Evolutionary conservation across 2,113 vertebrate genomes (phyloP), one percentile per base, ranked within the genome.

Genomic region (Amblyopsis rosae): DNA sequence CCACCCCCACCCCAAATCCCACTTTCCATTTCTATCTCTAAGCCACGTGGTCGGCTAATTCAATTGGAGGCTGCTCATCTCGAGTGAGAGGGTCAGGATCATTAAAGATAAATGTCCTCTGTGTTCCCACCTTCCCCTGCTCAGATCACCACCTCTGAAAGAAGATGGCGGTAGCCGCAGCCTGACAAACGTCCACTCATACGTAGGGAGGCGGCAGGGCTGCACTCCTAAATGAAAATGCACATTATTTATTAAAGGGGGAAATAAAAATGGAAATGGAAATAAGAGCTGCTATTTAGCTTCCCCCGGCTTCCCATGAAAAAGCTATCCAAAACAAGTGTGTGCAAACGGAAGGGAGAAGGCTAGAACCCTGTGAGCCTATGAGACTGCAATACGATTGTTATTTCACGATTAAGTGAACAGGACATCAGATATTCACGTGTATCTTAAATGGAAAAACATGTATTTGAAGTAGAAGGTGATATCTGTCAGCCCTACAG

Each of bases 21-120:
- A 10, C 58, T 68, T 59, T 64, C 33, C 65, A 56, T 67, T 33
- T 71, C 62, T 65, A 50, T 65, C 67, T 75, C 15, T 60, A 62
- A 66, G 62, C 76, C 65, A 54, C 48, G 64, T 1, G 45, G 46
- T 51, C 70, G 68, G 74, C 82, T 90, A 85, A 87, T 87, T 77
- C 82, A 82, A 86, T 78, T 82, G 70, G 33, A 78, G 81, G 64
- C 59, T 47, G 35, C 70, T 81, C 62, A 77, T 85, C 81, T 76
- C 64, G 33, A 79, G 68, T 68, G 71, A 82, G 77, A 82, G 82
- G 76, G 82, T 86, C 49, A 73, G 65, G 67, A 84, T 86, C 86
- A 89, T 91, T 91, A 91, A 86, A 86, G 83, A 89, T 88, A 82
- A 90, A 91, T 88, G 84, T 69, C 72, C 70, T 85, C 67, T 77